phyloP scores from a whole-genome alignment of 1,140 invertebrate genomes.

The Lepidurus packardi region DNA sequence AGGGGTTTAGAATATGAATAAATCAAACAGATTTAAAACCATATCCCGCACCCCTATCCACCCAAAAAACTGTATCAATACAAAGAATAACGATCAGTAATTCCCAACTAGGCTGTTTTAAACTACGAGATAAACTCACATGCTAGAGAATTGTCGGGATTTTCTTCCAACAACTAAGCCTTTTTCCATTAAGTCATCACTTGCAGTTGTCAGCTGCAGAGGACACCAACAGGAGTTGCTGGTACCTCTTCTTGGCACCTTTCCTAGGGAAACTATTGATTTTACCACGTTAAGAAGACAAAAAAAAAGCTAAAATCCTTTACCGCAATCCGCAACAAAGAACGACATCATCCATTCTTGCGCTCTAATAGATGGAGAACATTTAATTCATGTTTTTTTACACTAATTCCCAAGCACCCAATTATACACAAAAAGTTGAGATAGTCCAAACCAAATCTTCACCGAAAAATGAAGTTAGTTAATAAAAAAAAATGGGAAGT shows the following conservation, averaged over 20 bases:
- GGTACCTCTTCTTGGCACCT: background rate
- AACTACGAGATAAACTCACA: background rate
- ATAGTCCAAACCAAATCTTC: no score
- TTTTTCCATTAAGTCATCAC: slow-evolving; percentile 11
- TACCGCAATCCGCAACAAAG: background rate
- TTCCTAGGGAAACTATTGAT: background rate
- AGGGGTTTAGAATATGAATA: slow-evolving; percentile 12
- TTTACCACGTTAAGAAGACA: background rate
- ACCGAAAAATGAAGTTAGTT: no score
- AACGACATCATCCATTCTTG: no score
- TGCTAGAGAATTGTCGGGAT: background rate
- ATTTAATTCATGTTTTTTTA: no score
- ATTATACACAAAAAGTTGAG: no score
- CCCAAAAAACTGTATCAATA: background rate
- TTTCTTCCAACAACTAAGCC: background rate
- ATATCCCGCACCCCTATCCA: background rate
- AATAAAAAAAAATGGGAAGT: no score
- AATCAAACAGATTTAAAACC: slow-evolving; percentile 16
- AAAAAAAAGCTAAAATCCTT: background rate
- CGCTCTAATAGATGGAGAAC: no score
- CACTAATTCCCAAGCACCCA: no score
- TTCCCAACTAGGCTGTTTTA: background rate
- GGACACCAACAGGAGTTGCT: background rate
- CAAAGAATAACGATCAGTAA: slow-evolving; percentile 8
- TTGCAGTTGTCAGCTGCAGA: slow-evolving; percentile 13